These are phyloP conservation scores for Ia io DNA, from an alignment of 2,113 vertebrate genomes.

Conservation along the genomic window DNA sequence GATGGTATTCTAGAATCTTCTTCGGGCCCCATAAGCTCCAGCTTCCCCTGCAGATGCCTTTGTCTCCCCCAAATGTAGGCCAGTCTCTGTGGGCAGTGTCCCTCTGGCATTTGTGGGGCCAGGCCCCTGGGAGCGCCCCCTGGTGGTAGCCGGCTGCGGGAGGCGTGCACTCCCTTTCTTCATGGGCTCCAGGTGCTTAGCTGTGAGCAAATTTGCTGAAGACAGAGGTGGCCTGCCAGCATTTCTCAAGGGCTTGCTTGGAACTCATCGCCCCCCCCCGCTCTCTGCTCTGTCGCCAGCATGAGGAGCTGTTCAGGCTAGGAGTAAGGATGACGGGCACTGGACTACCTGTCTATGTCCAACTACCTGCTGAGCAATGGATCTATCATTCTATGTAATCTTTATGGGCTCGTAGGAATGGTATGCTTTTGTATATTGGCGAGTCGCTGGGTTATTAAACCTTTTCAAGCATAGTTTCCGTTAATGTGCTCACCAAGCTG, in stretches of 20 bases:
- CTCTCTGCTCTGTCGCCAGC: neutral
- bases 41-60: neutral
- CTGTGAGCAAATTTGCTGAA: neutral
- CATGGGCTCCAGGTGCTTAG: neutral
- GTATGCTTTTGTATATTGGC: neutral
- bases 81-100: neutral
- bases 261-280: neutral
- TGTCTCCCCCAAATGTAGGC: neutral
- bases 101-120: neutral
- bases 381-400: neutral
- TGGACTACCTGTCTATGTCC: neutral
- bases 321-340: neutral
- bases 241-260: neutral
- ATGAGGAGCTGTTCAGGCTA: neutral
- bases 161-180: neutral
- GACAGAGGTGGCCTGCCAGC: neutral
- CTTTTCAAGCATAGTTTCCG: neutral
- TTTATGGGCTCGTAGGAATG: neutral
- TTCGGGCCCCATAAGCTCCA: neutral
- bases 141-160: too few species aligned
- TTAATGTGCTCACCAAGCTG: neutral
- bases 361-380: neutral
- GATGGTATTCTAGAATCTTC: neutral
- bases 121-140: fast-evolving
- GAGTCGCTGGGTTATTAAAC: neutral